A percentile compares a stretch with the other conserved stretches of the same genome.
Conservation (phyloP, 2,113 vertebrate species). For the Tamias sibiricus region DNA sequence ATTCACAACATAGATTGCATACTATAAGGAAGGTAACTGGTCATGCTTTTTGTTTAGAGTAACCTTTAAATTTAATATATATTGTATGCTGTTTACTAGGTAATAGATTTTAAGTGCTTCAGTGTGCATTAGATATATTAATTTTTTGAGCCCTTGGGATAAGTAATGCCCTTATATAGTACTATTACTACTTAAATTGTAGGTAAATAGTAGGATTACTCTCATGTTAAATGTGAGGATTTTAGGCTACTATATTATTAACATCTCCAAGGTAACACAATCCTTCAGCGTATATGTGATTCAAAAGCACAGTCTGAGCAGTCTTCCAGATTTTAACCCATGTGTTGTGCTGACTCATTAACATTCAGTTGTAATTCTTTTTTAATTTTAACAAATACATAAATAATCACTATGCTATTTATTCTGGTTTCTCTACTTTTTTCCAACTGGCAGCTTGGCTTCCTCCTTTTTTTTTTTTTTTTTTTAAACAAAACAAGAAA, state of each 20-base stretch:
- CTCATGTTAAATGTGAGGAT: not conserved
- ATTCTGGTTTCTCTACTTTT: not conserved
- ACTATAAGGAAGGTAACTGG: not conserved
- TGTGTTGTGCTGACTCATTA: not conserved
- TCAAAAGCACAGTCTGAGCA: not conserved
- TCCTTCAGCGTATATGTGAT: not conserved
- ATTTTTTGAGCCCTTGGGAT: not conserved
- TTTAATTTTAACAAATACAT: not conserved
- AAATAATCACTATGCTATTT: not conserved
- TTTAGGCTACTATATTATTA: not conserved
- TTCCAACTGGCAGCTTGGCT: not conserved
- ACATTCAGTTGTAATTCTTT: not conserved
- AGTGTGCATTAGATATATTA: not conserved
- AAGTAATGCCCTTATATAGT: not conserved
- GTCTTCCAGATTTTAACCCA: not conserved
- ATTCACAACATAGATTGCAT: not conserved
- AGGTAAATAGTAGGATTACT: not conserved
- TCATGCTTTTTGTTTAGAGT: not conserved
- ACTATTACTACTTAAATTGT: not conserved
- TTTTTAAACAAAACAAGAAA: not conserved
- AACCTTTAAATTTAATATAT: not conserved
- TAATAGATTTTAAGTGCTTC: not conserved
- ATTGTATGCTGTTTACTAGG: not conserved
- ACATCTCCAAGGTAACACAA: not conserved
- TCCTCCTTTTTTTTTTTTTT: not conserved